phyloP scores from a whole-genome alignment of 2,888 invertebrate genomes.

The Slavum lentiscoides region DNA sequence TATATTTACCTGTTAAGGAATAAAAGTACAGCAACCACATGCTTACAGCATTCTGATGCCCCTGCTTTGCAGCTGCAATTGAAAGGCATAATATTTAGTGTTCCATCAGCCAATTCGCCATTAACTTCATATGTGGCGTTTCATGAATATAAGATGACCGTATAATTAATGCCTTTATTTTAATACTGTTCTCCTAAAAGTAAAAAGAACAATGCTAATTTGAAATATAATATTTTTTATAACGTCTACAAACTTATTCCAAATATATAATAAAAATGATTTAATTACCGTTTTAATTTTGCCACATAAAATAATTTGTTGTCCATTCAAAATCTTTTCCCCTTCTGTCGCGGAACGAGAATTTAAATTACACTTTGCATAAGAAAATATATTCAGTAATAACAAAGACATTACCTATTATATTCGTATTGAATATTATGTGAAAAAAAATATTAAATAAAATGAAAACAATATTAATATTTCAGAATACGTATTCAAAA shows the following conservation, averaged over 20 bases:
- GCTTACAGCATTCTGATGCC: constrained; percentile 11
- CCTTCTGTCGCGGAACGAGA: background rate
- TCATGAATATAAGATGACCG: constrained; percentile 4
- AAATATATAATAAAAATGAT: background rate
- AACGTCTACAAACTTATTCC: background rate
- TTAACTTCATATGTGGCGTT: constrained; percentile 19
- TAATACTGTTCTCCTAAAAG: constrained; percentile 11
- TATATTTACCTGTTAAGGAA: constrained; percentile 17
- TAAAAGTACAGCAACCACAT: constrained; percentile 14
- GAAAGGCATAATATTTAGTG: constrained; percentile 1
- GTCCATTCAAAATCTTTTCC: background rate
- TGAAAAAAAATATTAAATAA: too few species aligned
- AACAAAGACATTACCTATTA: background rate
- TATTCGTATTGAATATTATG: too few species aligned
- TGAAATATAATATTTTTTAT: background rate
- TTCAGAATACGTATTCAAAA: too few species aligned
- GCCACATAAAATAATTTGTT: constrained; percentile 6
- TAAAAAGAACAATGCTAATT: constrained; percentile 6
- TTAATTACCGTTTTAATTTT: constrained; percentile 4
- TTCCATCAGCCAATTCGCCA: constrained; percentile 1
- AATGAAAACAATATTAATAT: too few species aligned
- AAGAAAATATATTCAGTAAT: background rate
- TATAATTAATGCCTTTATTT: constrained; percentile 13
- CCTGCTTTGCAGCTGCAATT: constrained; percentile 13
- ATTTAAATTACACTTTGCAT: background rate